Conservation (phyloP, 2,797 vertebrate genomes). For the Leucoraja ocellata region DNA sequence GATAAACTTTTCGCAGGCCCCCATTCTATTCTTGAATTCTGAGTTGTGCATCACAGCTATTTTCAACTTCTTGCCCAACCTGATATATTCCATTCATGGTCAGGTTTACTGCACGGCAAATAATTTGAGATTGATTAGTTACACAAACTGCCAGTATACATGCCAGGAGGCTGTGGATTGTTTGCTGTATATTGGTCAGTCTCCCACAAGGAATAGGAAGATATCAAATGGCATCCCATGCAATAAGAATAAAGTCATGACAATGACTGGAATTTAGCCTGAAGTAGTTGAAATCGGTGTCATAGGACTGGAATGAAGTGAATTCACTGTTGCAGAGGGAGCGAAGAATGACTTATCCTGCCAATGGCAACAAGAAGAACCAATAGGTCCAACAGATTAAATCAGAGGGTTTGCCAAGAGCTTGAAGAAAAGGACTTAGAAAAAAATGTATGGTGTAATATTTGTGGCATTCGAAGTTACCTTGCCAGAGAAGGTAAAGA, state of each 20-base stretch:
- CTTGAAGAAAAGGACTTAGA: background rate
- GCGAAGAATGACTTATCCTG: background rate
- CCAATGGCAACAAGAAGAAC: background rate
- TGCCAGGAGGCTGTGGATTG: background rate
- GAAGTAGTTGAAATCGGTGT: background rate
- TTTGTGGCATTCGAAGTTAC: background rate
- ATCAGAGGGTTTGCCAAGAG: background rate
- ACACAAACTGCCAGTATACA: background rate
- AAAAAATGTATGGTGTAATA: background rate
- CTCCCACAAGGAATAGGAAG: constrained; percentile 9
- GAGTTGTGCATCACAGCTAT: background rate
- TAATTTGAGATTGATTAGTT: background rate
- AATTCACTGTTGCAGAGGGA: background rate
- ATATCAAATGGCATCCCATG: background rate
- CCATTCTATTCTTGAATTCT: background rate
- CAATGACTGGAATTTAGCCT: background rate
- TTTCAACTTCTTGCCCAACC: background rate
- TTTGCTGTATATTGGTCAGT: background rate
- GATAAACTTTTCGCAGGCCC: background rate
- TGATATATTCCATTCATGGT: background rate
- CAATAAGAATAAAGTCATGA: background rate
- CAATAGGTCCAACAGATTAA: background rate
- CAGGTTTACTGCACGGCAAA: background rate
- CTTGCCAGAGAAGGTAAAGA: background rate
- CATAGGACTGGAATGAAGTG: background rate